These are phyloP conservation scores for Aplidium turbinatum DNA, from an alignment of 23 tunicate species.

Conservation along the genomic window DNA sequence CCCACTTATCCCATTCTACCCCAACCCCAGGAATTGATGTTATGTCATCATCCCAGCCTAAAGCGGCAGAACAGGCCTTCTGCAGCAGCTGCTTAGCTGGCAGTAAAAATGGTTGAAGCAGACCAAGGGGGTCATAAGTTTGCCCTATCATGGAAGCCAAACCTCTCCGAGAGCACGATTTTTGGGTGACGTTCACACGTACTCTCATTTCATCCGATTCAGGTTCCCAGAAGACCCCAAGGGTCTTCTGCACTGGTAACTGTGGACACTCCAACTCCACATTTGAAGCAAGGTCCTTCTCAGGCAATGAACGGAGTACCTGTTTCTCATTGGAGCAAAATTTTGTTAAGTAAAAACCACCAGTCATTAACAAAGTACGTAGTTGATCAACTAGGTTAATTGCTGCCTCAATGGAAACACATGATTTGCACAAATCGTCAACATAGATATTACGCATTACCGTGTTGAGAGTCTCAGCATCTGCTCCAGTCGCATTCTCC, in stretches of 20 bases:
- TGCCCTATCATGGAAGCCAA: constrained; percentile 10
- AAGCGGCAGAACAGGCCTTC: background rate
- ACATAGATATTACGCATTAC: background rate
- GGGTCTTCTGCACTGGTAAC: background rate
- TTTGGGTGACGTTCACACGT: background rate
- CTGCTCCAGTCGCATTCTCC: constrained; percentile 1
- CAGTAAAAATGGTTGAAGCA: background rate
- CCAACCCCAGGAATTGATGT: background rate
- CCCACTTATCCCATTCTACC: constrained; percentile 1
- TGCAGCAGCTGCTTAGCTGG: background rate
- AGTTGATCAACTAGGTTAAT: background rate
- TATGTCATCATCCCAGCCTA: constrained; percentile 8
- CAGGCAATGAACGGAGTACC: background rate
- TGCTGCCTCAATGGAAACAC: background rate
- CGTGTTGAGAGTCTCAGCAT: background rate
- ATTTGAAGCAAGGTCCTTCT: background rate
- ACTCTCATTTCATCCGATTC: background rate
- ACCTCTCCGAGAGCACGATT: constrained; percentile 6
- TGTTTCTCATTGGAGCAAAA: background rate
- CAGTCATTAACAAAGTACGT: background rate
- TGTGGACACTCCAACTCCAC: background rate
- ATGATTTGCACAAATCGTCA: constrained; percentile 1
- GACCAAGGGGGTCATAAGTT: constrained; percentile 19
- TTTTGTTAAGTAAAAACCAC: constrained; percentile 7
- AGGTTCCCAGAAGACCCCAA: constrained; percentile 6